Conservation (phyloP, 2,797 vertebrate genomes). For the Acanthopagrus latus region DNA sequence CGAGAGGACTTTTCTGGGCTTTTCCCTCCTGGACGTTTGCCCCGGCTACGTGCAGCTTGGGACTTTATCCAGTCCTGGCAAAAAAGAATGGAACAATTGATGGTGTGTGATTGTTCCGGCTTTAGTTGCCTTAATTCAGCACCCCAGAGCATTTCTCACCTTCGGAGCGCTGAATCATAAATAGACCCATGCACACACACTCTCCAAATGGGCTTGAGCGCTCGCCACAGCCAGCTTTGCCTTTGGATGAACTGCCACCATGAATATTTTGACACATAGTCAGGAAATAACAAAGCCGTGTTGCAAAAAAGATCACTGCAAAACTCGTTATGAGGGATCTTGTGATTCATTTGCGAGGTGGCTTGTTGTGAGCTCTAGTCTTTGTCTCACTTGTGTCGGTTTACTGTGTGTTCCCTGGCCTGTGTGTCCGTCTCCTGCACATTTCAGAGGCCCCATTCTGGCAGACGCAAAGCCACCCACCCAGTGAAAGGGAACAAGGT, state of each 20-base stretch:
- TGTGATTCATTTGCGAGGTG: slow-evolving; percentile 15
- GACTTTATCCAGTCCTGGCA: slow-evolving; percentile 70
- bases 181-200: slow-evolving; percentile 43
- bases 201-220: slow-evolving; percentile 57
- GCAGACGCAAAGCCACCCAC: slow-evolving; percentile 67
- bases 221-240: slow-evolving; percentile 51
- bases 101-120: slow-evolving; percentile 73
- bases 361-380: slow-evolving; percentile 43
- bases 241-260: slow-evolving; percentile 67
- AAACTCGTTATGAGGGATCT: slow-evolving; percentile 46
- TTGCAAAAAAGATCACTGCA: slow-evolving; percentile 21
- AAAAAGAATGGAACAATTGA: slow-evolving; percentile 78
- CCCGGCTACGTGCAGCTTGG: slow-evolving; percentile 62
- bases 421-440: slow-evolving; percentile 5
- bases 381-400: slow-evolving; percentile 41
- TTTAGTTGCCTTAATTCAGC: slow-evolving; percentile 63
- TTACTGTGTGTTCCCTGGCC: slow-evolving; percentile 42
- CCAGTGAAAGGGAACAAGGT: slow-evolving; percentile 53
- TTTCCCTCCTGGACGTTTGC: slow-evolving; percentile 72
- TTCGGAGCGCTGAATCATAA: slow-evolving; percentile 64
- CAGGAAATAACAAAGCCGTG: slow-evolving; percentile 49
- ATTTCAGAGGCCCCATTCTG: slow-evolving; percentile 48
- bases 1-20: slow-evolving; percentile 67
- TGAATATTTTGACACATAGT: slow-evolving; percentile 57
- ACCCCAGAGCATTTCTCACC: slow-evolving; percentile 76